phyloP scores from a whole-genome alignment of 2,888 invertebrate species.

The Dexiosoma caninum region DNA sequence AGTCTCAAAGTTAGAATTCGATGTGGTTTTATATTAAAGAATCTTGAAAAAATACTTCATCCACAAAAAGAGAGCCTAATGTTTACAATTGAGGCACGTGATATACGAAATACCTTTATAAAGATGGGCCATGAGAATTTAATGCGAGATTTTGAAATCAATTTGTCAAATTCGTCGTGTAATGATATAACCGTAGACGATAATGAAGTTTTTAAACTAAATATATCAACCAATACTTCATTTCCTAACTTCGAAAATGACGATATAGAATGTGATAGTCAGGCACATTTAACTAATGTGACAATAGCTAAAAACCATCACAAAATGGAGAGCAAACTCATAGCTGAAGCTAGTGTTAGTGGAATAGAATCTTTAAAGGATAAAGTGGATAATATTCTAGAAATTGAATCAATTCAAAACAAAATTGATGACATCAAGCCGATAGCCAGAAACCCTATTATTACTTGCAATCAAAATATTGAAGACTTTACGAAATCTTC shows the following conservation, averaged over 20 bases:
- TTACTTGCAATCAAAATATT: neutral
- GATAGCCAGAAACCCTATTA: too few species aligned
- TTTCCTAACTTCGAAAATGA: neutral
- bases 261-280: neutral
- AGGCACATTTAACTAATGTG: neutral
- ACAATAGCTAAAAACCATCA: neutral
- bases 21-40: slow-evolving; percentile 64
- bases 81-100: slow-evolving; percentile 67
- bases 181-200: neutral
- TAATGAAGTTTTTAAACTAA: neutral
- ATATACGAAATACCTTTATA: slow-evolving; percentile 67
- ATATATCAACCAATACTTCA: neutral
- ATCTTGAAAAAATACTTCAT: slow-evolving; percentile 70
- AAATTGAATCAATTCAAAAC: neutral
- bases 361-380: slow-evolving; percentile 3
- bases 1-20: slow-evolving; percentile 62
- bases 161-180: neutral
- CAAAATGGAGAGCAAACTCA: neutral
- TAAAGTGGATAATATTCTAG: slow-evolving; percentile 7
- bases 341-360: neutral
- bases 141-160: neutral
- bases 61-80: slow-evolving; percentile 70
- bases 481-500: neutral
- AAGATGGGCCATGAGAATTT: slow-evolving; percentile 59
- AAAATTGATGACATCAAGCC: neutral